These are phyloP conservation scores for Caenorhabditis wallacei DNA, from an alignment of 2,888 invertebrate genomes.

Conservation along the genomic window DNA sequence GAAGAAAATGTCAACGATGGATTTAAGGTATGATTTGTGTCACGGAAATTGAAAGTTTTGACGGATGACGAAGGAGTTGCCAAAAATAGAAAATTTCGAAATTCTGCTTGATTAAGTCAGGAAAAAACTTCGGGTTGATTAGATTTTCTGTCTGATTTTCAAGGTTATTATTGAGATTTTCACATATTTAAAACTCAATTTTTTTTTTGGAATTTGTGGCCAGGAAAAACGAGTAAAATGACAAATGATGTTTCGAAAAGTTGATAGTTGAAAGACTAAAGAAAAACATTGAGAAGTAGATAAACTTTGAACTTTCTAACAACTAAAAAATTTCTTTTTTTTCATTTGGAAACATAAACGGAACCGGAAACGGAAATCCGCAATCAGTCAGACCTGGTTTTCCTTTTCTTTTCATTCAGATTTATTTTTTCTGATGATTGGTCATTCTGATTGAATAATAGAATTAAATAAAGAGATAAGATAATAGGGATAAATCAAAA, in stretches of 20 bases:
- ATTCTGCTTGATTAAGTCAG: no score
- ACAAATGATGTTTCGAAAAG: no score
- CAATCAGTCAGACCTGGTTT: slow-evolving; percentile 24
- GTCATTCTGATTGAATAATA: background rate
- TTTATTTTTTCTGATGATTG: slow-evolving; percentile 8
- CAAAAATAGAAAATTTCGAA: background rate
- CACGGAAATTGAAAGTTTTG: background rate
- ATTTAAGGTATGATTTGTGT: slow-evolving; percentile 36
- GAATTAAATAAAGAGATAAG: background rate
- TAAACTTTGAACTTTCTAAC: slow-evolving; percentile 28
- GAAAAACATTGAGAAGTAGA: background rate
- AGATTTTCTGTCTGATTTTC: no score
- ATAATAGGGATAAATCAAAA: background rate
- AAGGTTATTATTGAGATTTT: no score
- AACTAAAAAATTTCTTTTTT: background rate
- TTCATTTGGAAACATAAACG: slow-evolving; percentile 13
- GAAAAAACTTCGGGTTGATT: no score
- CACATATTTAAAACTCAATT: no score
- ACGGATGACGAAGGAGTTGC: background rate
- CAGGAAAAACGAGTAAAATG: no score
- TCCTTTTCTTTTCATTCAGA: background rate
- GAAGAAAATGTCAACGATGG: slow-evolving; percentile 41
- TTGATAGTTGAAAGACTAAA: no score
- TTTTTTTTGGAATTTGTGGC: no score
- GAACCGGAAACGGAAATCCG: slow-evolving; percentile 40